These are phyloP conservation scores for Hybos culiciformis DNA, from an alignment of 2,888 invertebrate genomes.

Conservation along the genomic window DNA sequence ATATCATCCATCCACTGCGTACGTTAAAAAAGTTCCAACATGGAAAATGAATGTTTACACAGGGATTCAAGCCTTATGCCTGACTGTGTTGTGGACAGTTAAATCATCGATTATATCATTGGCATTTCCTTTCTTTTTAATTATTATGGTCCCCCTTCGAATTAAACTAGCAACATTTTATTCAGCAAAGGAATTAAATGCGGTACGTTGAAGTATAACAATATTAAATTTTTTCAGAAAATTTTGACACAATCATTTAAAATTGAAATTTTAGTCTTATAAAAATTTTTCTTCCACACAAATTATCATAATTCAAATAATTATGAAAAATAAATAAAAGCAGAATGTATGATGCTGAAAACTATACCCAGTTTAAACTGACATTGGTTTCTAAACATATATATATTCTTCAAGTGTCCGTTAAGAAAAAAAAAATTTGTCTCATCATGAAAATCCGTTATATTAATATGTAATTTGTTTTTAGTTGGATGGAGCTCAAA, in stretches of 20 bases:
- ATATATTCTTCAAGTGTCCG: background rate
- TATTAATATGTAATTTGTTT: constrained; percentile 14
- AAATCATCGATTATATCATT: constrained; percentile 82
- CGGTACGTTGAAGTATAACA: constrained; percentile 53
- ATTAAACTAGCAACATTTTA: constrained; percentile 59
- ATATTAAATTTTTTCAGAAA: constrained; percentile 9
- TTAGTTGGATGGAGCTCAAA: constrained; percentile 76
- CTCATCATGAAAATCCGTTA: constrained; percentile 1
- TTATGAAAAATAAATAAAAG: background rate
- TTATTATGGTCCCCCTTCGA: constrained; percentile 80
- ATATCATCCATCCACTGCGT: constrained; percentile 82
- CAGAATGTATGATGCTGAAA: constrained; percentile 3
- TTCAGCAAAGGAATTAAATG: constrained; percentile 66
- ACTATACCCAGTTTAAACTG: too few species aligned
- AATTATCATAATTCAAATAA: background rate
- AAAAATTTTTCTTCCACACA: constrained; percentile 7
- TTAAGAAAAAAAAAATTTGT: background rate
- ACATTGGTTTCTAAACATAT: background rate
- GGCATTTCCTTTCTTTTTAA: constrained; percentile 86
- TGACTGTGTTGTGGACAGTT: constrained; percentile 69
- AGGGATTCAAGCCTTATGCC: constrained; percentile 63
- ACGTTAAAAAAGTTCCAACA: constrained; percentile 79
- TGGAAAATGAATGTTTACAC: constrained; percentile 89
- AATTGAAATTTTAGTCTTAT: background rate
- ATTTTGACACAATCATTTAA: background rate